A percentile compares a stretch with the other conserved stretches of the same genome.
These are phyloP conservation scores for Lasioglossum zephyrum DNA, from an alignment of 2,888 invertebrate species.

Conservation along the genomic window DNA sequence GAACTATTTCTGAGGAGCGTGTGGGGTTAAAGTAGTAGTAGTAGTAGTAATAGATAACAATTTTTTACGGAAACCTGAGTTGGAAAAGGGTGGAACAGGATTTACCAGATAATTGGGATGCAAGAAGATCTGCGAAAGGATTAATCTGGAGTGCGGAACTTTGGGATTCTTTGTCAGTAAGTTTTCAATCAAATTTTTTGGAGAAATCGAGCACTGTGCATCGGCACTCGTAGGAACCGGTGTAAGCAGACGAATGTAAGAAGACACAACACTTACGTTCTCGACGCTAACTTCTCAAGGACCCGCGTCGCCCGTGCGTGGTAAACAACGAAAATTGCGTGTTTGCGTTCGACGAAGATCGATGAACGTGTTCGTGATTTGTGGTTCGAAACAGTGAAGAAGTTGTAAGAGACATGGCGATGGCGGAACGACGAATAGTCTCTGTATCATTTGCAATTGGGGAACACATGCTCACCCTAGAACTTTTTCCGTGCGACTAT, in stretches of 20 bases:
- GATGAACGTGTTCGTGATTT: not conserved
- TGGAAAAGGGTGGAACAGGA: too few relatives aligned
- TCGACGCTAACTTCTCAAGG: slow-evolving; percentile 48
- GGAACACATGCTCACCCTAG: slow-evolving; percentile 50
- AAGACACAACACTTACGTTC: slow-evolving; percentile 43
- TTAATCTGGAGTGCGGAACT: too few relatives aligned
- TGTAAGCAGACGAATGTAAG: not conserved
- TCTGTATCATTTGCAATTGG: not conserved
- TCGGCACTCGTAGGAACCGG: not conserved
- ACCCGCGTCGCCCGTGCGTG: slow-evolving; percentile 44
- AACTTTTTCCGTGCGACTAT: slow-evolving; percentile 40
- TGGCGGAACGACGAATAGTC: not conserved
- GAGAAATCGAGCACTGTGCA: not conserved
- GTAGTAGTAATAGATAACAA: too few relatives aligned
- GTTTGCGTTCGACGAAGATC: not conserved
- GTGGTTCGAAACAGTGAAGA: not conserved
- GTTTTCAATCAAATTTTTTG: not conserved
- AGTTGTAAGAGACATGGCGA: not conserved
- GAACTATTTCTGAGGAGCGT: too few relatives aligned
- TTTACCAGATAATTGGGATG: too few relatives aligned
- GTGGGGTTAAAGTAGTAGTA: too few relatives aligned
- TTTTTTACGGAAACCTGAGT: too few relatives aligned
- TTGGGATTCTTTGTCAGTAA: too few relatives aligned
- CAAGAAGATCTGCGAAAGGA: too few relatives aligned
- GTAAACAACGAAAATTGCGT: slow-evolving; percentile 49